These are phyloP conservation scores for Aleiodes leptofemur DNA, from an alignment of 2,888 invertebrate species.

Conservation along the genomic window DNA sequence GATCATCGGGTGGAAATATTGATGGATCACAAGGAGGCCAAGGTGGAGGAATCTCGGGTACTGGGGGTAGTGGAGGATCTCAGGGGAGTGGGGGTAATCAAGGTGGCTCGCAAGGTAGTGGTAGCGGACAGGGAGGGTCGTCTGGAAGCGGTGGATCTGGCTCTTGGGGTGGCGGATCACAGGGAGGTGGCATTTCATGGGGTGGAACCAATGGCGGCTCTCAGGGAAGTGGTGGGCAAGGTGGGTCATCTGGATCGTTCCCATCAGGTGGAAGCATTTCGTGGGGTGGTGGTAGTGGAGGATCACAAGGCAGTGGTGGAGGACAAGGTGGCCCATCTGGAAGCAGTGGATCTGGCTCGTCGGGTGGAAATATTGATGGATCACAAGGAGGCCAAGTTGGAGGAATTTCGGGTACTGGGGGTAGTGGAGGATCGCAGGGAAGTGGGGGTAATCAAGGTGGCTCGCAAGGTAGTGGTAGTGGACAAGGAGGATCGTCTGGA, in stretches of 20 bases:
- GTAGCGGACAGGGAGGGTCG: constrained; percentile 19
- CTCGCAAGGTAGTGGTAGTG: background rate
- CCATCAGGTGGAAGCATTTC: background rate
- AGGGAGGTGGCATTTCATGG: too few species aligned
- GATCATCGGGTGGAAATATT: too few species aligned
- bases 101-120: background rate
- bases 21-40: too few species aligned
- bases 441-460: constrained; percentile 13
- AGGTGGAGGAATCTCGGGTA: background rate
- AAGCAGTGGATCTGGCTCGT: too few species aligned
- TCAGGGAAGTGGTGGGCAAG: background rate
- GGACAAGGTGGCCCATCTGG: too few species aligned
- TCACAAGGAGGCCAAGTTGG: too few species aligned
- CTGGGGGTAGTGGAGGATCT: constrained; percentile 17
- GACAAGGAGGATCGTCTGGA: constrained; percentile 11
- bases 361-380: too few species aligned
- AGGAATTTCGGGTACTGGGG: background rate
- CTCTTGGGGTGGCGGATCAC: background rate
- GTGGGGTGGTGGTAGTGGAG: too few species aligned
- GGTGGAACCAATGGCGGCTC: too few species aligned
- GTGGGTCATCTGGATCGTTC: background rate
- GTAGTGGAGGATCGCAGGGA: constrained; percentile 1
- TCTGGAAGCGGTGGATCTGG: background rate
- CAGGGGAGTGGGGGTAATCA: constrained; percentile 5
- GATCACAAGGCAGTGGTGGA: too few species aligned